A percentile compares a stretch with the other conserved stretches of the same genome.
Conservation (phyloP, 2,113 vertebrate species). For the Amphiprion percula region DNA sequence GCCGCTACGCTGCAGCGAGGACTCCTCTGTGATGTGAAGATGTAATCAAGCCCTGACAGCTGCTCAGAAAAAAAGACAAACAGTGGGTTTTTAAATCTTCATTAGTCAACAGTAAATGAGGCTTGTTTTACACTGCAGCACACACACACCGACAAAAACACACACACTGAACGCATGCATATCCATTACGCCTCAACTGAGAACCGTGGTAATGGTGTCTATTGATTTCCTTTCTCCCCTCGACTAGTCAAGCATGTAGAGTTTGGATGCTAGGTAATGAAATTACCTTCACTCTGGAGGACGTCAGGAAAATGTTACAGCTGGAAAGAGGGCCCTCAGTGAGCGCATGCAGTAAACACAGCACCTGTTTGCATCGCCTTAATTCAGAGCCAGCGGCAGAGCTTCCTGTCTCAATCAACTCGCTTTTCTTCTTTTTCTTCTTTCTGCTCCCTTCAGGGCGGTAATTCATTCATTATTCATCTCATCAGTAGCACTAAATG, state of each 20-base stretch:
- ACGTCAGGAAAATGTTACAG: conserved; percentile 66
- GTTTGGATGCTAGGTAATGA: conserved; percentile 75
- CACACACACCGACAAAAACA: conserved; percentile 24
- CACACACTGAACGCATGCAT: conserved; percentile 33
- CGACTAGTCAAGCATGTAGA: conserved; percentile 71
- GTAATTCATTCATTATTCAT: conserved; percentile 80
- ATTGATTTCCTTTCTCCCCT: conserved; percentile 76
- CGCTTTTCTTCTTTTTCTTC: background rate
- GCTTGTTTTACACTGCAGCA: conserved; percentile 70
- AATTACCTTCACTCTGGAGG: conserved; percentile 72
- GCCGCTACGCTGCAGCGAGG: conserved; percentile 9
- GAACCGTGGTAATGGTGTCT: conserved; percentile 73
- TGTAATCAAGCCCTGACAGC: conserved; percentile 76
- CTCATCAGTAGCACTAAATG: conserved; percentile 75
- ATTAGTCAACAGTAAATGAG: conserved; percentile 80
- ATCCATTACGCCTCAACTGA: conserved; percentile 71
- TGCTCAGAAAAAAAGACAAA: conserved; percentile 68
- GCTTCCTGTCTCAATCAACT: conserved; percentile 68
- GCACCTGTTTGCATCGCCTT: conserved; percentile 68
- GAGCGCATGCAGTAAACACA: conserved; percentile 53
- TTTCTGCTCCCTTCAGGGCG: conserved; percentile 40
- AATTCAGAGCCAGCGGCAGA: conserved; percentile 25
- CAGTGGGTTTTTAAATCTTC: conserved; percentile 78
- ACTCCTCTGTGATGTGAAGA: conserved; percentile 63
- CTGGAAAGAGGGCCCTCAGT: conserved; percentile 51